Conservation (phyloP, 2,797 vertebrate genomes). For the Oryzias dopingdopingensis region DNA sequence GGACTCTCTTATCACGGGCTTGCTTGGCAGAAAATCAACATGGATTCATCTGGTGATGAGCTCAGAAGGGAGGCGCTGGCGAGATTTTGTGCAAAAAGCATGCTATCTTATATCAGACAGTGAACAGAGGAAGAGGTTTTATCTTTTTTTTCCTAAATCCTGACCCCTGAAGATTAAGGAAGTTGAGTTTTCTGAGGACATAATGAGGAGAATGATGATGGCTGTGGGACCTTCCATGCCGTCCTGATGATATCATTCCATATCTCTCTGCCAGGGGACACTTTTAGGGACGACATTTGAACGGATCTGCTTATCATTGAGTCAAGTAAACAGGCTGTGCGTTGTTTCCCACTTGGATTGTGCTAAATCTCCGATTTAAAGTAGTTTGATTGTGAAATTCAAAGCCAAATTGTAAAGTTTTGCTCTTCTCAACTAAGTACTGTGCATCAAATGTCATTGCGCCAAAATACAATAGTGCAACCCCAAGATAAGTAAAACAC, state of each 20-base stretch:
- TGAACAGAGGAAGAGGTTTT: slow-evolving; percentile 23
- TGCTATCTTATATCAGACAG: slow-evolving; percentile 57
- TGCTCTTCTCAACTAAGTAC: too few species aligned
- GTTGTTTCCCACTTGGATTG: too few species aligned
- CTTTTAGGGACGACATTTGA: slow-evolving; percentile 31
- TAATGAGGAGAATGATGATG: slow-evolving; percentile 32
- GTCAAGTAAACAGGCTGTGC: too few species aligned
- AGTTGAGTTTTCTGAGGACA: slow-evolving; percentile 45
- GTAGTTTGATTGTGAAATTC: too few species aligned
- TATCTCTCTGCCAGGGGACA: slow-evolving; percentile 10
- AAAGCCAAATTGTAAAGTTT: too few species aligned
- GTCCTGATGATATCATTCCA: slow-evolving; percentile 21
- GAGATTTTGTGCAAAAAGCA: slow-evolving; percentile 37
- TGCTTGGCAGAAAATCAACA: slow-evolving; percentile 67
- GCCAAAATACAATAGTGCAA: too few species aligned
- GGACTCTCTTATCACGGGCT: slow-evolving; percentile 54
- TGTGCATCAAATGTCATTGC: too few species aligned
- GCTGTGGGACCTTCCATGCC: slow-evolving; percentile 18
- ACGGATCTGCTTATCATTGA: too few species aligned
- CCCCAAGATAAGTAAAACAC: too few species aligned
- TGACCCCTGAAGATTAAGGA: slow-evolving; percentile 37
- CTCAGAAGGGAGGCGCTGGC: slow-evolving; percentile 15
- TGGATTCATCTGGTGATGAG: slow-evolving; percentile 55
- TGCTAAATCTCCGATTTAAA: too few species aligned
- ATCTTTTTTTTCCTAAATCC: slow-evolving; percentile 59